A percentile compares a stretch with the other conserved stretches of the same genome.
Evolutionary conservation across 2,113 vertebrate genomes (phyloP).

Genomic region (Crotalus helleri): DNA sequence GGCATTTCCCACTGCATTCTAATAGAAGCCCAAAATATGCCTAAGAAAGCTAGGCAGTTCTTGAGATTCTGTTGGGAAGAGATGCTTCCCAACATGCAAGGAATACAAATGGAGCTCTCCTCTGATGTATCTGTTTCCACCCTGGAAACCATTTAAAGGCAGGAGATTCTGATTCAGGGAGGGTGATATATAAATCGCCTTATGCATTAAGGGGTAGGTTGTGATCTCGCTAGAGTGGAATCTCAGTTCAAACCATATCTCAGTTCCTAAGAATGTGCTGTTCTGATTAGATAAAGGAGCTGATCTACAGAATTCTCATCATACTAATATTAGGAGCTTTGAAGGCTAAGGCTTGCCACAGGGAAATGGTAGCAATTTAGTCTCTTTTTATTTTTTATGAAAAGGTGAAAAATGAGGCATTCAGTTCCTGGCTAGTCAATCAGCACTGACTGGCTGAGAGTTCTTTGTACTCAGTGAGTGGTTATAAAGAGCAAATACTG

Average conservation of each 20-base stretch:
- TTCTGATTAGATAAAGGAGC: neutral
- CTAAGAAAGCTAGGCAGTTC: neutral
- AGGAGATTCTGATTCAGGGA: neutral
- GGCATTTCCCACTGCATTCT: constrained; percentile 13
- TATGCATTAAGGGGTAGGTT: neutral
- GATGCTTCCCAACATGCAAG: neutral
- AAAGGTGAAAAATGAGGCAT: neutral
- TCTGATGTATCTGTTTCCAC: neutral
- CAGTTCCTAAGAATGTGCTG: neutral
- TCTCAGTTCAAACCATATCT: neutral
- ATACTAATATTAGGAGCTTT: neutral
- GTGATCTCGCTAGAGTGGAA: neutral
- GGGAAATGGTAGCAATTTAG: neutral
- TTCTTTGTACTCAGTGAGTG: neutral
- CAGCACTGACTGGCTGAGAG: neutral
- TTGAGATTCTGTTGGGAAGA: neutral
- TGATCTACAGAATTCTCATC: neutral
- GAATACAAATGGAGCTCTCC: neutral
- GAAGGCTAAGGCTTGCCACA: neutral
- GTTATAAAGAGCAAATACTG: neutral
- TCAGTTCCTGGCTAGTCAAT: neutral
- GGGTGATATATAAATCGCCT: neutral
- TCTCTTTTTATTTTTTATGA: neutral
- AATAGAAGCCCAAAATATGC: neutral
- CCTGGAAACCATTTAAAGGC: neutral